Percentiles rank a stretch among this genome's conserved stretches.
These are phyloP conservation scores for Lypha dubia DNA, from an alignment of 2,888 invertebrate genomes.

Conservation along the genomic window DNA sequence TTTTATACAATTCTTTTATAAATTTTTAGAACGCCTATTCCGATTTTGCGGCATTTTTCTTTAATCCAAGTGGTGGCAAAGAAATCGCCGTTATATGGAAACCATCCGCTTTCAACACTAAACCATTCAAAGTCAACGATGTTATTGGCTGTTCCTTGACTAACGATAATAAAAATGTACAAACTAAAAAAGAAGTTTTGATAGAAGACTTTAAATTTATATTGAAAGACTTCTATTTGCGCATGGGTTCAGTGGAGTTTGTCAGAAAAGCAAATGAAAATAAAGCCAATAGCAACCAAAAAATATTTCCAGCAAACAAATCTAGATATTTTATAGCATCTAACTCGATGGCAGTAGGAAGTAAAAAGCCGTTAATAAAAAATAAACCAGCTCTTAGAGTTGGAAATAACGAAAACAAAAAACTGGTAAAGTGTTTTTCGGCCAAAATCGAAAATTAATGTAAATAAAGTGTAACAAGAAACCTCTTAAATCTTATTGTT, in stretches of 20 bases:
- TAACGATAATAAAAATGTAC: conserved; percentile 74
- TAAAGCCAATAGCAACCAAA: not conserved
- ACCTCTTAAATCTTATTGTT: not conserved
- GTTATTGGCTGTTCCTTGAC: conserved; percentile 78
- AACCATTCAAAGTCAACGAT: conserved; percentile 88
- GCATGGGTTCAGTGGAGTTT: conserved; percentile 76
- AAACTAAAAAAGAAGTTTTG: conserved; percentile 78
- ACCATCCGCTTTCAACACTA: conserved; percentile 86
- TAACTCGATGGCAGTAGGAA: not conserved
- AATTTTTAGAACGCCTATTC: conserved; percentile 87
- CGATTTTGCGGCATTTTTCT: conserved; percentile 93
- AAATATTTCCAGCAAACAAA: conserved; percentile 27
- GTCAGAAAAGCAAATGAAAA: conserved; percentile 47
- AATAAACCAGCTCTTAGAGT: conserved; percentile 4
- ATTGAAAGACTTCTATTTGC: conserved; percentile 80
- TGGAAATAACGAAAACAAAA: conserved; percentile 4
- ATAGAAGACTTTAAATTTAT: conserved; percentile 82
- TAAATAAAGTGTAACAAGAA: not conserved
- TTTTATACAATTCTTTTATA: not conserved
- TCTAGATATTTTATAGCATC: conserved; percentile 30
- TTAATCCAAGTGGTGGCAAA: conserved; percentile 93
- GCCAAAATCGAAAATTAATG: conserved; percentile 1
- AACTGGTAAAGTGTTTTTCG: not conserved
- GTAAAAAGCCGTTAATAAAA: not conserved
- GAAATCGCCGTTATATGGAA: conserved; percentile 94